Conservation (phyloP, 2,113 vertebrate species). For the Gnathonemus longibarbis region DNA sequence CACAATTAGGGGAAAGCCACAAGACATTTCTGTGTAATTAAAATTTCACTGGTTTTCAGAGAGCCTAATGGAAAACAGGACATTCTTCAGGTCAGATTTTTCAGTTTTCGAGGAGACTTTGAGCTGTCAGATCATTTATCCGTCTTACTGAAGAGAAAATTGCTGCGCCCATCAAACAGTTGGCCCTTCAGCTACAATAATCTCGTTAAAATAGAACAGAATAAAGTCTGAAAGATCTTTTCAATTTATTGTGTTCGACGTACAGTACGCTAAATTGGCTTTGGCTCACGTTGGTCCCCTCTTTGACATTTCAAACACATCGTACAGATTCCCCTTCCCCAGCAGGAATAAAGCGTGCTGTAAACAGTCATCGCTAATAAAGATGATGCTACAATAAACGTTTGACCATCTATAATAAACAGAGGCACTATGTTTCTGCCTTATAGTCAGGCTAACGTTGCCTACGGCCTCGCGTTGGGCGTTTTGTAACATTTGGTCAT, state of each 20-base stretch:
- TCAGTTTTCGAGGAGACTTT: not conserved
- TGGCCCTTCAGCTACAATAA: not conserved
- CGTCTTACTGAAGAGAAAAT: constrained; percentile 4
- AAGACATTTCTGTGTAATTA: not conserved
- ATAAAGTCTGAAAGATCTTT: not conserved
- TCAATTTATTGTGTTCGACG: not conserved
- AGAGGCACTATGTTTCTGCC: not conserved
- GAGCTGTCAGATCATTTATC: constrained; percentile 4
- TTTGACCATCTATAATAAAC: not conserved
- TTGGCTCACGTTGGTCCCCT: not conserved
- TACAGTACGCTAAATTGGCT: not conserved
- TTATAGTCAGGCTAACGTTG: not conserved
- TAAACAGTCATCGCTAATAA: not conserved
- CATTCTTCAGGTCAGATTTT: constrained; percentile 5
- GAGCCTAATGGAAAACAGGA: not conserved
- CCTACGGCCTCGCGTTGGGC: not conserved
- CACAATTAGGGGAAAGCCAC: not conserved
- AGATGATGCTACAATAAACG: not conserved
- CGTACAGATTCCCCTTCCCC: not conserved
- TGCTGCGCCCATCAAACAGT: not conserved
- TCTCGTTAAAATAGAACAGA: not conserved
- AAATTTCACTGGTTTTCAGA: not conserved
- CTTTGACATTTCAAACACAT: not conserved
- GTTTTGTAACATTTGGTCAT: not conserved
- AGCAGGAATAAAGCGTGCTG: not conserved